A percentile compares a stretch with the other conserved stretches of the same genome.
Conservation (phyloP, 2,888 invertebrate genomes). For the Tipula vernalis region DNA sequence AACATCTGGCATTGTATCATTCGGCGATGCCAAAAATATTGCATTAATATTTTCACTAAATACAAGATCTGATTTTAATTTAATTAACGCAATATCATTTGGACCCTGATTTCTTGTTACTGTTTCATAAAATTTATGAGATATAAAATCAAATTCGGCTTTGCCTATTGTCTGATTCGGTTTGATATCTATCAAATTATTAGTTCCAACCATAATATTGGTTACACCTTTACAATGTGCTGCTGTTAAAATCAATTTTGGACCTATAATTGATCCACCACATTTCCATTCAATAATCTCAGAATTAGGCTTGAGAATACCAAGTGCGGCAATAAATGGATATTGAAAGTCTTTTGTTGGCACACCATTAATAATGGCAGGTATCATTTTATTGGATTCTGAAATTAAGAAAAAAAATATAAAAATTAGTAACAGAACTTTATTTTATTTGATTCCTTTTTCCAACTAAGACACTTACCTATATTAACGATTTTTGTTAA, state of each 20-base stretch:
- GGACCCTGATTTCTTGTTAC: background rate
- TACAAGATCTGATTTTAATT: background rate
- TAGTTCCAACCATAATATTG: background rate
- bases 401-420: background rate
- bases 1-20: background rate
- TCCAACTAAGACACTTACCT: background rate
- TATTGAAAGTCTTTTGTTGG: background rate
- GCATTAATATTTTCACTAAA: background rate
- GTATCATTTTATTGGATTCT: background rate
- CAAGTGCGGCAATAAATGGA: background rate
- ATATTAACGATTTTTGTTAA: background rate
- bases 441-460: background rate
- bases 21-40: background rate
- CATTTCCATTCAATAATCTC: constrained; percentile 13
- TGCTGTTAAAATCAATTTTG: constrained; percentile 28
- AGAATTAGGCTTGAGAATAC: background rate
- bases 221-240: constrained; percentile 27
- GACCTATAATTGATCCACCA: constrained; percentile 26
- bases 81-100: background rate
- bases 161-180: background rate
- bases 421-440: background rate
- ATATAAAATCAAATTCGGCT: background rate
- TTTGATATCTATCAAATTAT: background rate
- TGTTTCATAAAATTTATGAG: background rate
- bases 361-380: background rate